These are phyloP conservation scores for Clarias macrocephalus DNA, from an alignment of 2,113 vertebrate species.

Conservation along the genomic window DNA sequence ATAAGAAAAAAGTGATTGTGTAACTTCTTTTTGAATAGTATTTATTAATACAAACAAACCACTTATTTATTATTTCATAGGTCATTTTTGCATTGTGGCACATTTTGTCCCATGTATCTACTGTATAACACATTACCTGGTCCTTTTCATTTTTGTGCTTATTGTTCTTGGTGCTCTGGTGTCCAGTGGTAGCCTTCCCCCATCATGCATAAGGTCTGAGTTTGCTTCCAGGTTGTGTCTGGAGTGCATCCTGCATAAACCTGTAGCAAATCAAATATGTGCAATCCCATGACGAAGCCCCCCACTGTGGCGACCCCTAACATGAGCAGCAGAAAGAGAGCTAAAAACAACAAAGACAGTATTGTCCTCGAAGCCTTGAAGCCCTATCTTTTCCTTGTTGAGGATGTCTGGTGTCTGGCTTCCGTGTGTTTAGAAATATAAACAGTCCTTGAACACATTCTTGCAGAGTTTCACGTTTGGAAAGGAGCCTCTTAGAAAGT, in stretches of 20 bases:
- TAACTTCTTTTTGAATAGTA: too few species aligned
- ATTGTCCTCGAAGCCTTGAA: conserved; percentile 33
- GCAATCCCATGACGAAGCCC: too few species aligned
- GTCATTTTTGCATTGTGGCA: background rate
- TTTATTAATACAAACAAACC: background rate
- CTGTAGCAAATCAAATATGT: too few species aligned
- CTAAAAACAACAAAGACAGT: background rate
- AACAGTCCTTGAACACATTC: background rate
- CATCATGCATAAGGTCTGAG: too few species aligned
- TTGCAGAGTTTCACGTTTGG: background rate
- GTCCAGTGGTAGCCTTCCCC: too few species aligned
- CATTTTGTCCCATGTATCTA: background rate
- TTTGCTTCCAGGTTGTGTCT: too few species aligned
- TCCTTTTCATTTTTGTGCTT: background rate
- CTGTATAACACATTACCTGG: background rate
- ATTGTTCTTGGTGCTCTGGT: too few species aligned
- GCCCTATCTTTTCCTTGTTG: background rate
- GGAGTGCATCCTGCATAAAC: too few species aligned
- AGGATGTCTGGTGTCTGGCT: background rate
- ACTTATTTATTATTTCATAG: background rate
- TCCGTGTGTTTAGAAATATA: background rate
- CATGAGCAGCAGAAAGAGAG: too few species aligned
- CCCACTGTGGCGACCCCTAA: too few species aligned
- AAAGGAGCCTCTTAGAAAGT: background rate
- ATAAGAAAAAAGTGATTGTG: background rate